These are phyloP conservation scores for Suncus etruscus DNA, from an alignment of 2,113 vertebrate species.

Conservation along the genomic window DNA sequence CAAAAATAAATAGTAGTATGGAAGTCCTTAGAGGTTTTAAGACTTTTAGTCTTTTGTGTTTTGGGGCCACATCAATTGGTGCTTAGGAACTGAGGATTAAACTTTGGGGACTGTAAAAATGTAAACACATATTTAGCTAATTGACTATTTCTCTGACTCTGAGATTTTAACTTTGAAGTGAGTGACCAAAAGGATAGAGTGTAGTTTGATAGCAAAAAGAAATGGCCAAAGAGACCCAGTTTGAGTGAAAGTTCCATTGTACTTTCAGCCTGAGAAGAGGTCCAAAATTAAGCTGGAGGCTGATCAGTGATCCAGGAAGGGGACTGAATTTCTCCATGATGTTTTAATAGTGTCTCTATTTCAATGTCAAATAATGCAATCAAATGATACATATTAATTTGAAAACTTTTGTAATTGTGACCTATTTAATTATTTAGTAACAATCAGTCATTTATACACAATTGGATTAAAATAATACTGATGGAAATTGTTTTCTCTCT, in stretches of 20 bases:
- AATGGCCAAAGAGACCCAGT: background rate
- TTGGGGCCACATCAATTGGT: no score
- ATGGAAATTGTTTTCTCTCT: background rate
- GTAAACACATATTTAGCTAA: no score
- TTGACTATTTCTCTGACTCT: no score
- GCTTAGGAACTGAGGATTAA: no score
- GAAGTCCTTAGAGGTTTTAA: background rate
- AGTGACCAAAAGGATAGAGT: background rate
- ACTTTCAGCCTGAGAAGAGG: background rate
- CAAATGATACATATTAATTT: background rate
- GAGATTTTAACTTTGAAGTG: background rate
- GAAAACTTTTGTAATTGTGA: background rate
- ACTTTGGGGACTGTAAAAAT: no score
- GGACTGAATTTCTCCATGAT: background rate
- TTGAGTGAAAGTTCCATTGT: no score
- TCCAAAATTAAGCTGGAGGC: rapidly evolving
- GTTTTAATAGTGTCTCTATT: background rate
- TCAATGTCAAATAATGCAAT: background rate
- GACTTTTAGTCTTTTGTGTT: no score
- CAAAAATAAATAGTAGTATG: background rate
- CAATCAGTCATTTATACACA: background rate
- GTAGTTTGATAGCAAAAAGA: background rate
- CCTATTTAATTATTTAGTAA: slow-evolving; percentile 18
- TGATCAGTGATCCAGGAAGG: background rate
- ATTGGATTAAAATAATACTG: background rate